Evolutionary conservation across 2,888 invertebrate genomes (phyloP).

Genomic region (Nysson spinosus): DNA sequence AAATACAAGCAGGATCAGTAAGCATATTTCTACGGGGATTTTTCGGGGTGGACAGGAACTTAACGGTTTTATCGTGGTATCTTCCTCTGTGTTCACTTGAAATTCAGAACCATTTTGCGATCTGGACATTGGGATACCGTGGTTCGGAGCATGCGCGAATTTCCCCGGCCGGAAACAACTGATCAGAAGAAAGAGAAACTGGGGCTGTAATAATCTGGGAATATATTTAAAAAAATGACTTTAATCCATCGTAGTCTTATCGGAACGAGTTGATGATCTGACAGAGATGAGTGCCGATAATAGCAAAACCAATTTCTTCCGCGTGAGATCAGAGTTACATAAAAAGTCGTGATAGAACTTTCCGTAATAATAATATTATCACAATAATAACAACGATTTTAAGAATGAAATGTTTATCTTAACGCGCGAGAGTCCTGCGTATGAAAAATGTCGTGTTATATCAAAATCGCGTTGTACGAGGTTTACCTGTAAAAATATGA

Average conservation of each 20-base stretch:
- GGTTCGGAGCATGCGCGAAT: slow-evolving; percentile 45
- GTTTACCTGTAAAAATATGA: too few relatives aligned
- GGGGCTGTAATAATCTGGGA: slow-evolving; percentile 82
- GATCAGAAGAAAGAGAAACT: slow-evolving; percentile 82
- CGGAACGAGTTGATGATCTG: background rate
- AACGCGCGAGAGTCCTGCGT: too few relatives aligned
- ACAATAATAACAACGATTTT: too few relatives aligned
- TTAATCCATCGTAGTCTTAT: background rate
- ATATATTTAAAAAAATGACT: slow-evolving; percentile 36
- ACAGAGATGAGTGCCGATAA: too few relatives aligned
- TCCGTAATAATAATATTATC: too few relatives aligned
- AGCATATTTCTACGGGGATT: slow-evolving; percentile 1
- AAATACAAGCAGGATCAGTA: slow-evolving; percentile 11
- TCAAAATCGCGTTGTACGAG: too few relatives aligned
- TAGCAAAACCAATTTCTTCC: too few relatives aligned
- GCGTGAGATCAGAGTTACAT: too few relatives aligned
- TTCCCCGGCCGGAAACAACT: slow-evolving; percentile 79
- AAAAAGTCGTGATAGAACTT: too few relatives aligned
- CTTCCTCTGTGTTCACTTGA: slow-evolving; percentile 44
- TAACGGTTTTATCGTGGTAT: slow-evolving; percentile 62
- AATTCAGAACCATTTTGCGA: slow-evolving; percentile 26
- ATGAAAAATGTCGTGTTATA: too few relatives aligned
- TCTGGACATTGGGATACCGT: slow-evolving; percentile 24
- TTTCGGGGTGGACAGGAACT: slow-evolving; percentile 48
- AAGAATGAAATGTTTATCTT: too few relatives aligned